Evolutionary conservation across 2,113 vertebrate genomes (phyloP), one percentile per base, ranked within the genome.

Genomic region (Paedocypris sp.): DNA sequence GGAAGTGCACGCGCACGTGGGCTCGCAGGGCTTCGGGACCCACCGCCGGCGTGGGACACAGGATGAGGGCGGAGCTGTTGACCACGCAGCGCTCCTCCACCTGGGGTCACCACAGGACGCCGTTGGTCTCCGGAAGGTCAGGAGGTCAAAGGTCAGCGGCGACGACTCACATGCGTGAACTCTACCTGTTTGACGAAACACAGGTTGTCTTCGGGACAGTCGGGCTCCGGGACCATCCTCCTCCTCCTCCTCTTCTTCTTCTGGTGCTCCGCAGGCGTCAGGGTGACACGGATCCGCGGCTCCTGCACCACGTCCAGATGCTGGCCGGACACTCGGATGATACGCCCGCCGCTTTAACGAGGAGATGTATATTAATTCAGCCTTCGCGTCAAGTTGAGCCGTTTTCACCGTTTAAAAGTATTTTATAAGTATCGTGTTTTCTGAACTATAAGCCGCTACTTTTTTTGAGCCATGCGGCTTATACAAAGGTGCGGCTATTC

Each of bases 241-340:
- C 76, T 0, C 11, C 8, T 29, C 48, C 53, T 56, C 54, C 65
- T 60, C 58, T 39, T 73, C 51, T 74, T 72, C 26, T 62, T 78
- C 64, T 60, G 81, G 6, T 63, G 51, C 10, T 85, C 82, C 1
- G 76, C 70, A 0, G 83, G 86, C 12, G 80, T 85, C 67, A 93
- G 73, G 0, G 90, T 93, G 47, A 97, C 91, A 10, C 84, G 83
- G 72, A 98, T 92, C 61, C 87, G 90, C 0, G 94, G 93, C 10
- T 81, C 85, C 64, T 95, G 91, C 1, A 95, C 92, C 60, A 95
- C 92, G 67, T 98, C 92, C 68, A 98, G 71, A 73, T 95, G 91
- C 64, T 91, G 90, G 2, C 94, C 94, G 0, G 64, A 84, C 23
- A 93, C 89, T 68, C 73, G 66, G 64, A 98, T 90, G 57, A 90